Percentiles rank a stretch among this genome's conserved stretches.
phyloP scores from a whole-genome alignment of 2,797 vertebrate species.

The Aldrovandia affinis region DNA sequence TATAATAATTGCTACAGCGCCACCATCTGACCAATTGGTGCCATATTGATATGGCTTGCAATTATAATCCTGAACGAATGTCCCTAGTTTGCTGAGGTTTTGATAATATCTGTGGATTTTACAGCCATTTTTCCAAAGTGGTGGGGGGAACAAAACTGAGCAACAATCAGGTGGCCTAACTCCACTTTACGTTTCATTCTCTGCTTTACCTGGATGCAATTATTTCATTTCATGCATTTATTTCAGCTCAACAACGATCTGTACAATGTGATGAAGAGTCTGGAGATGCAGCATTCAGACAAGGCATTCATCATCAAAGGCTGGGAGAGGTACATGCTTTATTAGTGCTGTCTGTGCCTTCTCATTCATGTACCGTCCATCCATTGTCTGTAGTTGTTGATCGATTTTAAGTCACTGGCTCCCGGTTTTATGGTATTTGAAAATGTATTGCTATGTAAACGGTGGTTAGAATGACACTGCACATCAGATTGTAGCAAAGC shows the following conservation, averaged over 20 bases:
- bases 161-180: not conserved
- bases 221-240: too few species aligned
- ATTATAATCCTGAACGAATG: not conserved
- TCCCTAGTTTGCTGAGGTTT: not conserved
- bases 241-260: constrained; percentile 85
- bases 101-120: not conserved
- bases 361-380: too few species aligned
- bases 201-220: not conserved
- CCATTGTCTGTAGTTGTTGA: not conserved
- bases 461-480: not conserved
- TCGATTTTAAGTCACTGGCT: not conserved
- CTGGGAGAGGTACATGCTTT: constrained; percentile 62
- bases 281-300: constrained; percentile 89
- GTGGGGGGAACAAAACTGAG: too few species aligned
- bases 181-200: not conserved
- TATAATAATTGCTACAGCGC: not conserved
- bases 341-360: not conserved
- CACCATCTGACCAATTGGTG: not conserved
- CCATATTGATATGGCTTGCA: not conserved
- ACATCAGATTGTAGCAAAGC: not conserved
- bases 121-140: too few species aligned
- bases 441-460: not conserved
- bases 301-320: constrained; percentile 87
- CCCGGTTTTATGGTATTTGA: not conserved
- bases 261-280: constrained; percentile 85